Percentiles rank a stretch among this genome's conserved stretches.
Conservation (phyloP, 2,888 invertebrate species). For the Macroteleia sp. region DNA sequence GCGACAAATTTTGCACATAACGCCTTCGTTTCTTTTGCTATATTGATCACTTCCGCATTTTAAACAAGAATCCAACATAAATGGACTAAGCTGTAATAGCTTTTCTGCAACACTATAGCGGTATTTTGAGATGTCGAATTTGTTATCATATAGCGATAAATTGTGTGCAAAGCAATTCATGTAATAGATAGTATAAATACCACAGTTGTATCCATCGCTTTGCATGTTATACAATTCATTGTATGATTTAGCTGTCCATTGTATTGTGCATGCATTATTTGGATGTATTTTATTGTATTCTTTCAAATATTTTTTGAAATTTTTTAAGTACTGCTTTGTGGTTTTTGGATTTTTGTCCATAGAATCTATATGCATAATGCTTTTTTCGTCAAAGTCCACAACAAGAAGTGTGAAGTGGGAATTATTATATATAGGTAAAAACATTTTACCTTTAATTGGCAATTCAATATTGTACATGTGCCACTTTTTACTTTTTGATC, state of each 20-base stretch:
- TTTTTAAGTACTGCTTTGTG: background rate
- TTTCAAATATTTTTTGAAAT: constrained; percentile 2
- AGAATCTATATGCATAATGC: constrained; percentile 11
- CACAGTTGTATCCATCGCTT: constrained; percentile 5
- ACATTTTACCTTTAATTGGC: constrained; percentile 13
- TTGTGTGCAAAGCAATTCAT: constrained; percentile 5
- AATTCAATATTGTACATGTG: no score
- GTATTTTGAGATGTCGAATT: background rate
- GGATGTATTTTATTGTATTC: no score
- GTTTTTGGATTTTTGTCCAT: no score
- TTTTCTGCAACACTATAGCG: background rate
- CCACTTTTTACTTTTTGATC: no score
- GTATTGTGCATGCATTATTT: background rate
- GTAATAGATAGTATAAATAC: background rate
- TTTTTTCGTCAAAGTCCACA: background rate
- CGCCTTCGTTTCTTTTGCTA: background rate
- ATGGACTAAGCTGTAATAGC: background rate
- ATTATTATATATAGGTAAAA: constrained; percentile 7
- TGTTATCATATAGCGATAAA: background rate
- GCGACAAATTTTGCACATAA: background rate
- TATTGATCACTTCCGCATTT: background rate
- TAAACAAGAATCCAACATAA: background rate
- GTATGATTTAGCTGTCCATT: background rate
- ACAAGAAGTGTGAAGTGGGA: constrained; percentile 18
- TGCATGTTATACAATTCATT: background rate